Evolutionary conservation across 2,113 vertebrate genomes (phyloP), one percentile per base, ranked within the genome.

Genomic region (Saccopteryx leptura): DNA sequence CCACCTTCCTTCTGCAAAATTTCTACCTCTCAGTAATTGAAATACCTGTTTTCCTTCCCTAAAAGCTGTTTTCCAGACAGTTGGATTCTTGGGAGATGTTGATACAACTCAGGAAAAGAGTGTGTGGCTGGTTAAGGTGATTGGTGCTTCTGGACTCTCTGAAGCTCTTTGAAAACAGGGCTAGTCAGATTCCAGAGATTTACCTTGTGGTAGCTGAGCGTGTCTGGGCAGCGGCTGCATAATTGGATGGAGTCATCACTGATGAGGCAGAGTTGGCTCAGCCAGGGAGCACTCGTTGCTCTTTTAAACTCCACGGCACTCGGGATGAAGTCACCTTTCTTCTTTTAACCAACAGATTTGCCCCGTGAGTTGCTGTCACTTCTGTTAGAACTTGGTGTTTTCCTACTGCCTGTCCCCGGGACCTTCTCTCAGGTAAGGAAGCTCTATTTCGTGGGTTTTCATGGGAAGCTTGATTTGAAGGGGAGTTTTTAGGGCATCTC

Each of bases 211-310:
- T 97, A 96, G 94, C 96, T 86, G 97, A 98, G 98, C 99, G 94
- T 98, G 99, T 98, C 98, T 97, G 97, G 98, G 97, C 99, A 99
- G 98, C 81, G 90, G 97, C 97, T 96, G 83, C 97, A 98, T 99
- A 98, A 97, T 98, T 98, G 96, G 18, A 86, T 81, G 90, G 92
- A 98, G 95, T 97, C 97, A 89, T 97, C 95, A 76, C 91, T 81
- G 91, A 66, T 21, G 7, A 63, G 94, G 88, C 94, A 91, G 97
- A 97, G 96, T 91, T 93, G 72, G 88, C 96, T 98, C 92, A 76
- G 96, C 0, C 15, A 87, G 93, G 94, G 74, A 96, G 95, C 74
- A 97, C 95, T 74, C 23, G 15, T 94, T 96, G 96, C 97, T 98
- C 83, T 96, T 94, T 94, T 95, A 96, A 96, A 97, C 97, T 71